Base-by-base conservation (phyloP, 2,797 vertebrate species). In the Staurois parvus region DNA sequence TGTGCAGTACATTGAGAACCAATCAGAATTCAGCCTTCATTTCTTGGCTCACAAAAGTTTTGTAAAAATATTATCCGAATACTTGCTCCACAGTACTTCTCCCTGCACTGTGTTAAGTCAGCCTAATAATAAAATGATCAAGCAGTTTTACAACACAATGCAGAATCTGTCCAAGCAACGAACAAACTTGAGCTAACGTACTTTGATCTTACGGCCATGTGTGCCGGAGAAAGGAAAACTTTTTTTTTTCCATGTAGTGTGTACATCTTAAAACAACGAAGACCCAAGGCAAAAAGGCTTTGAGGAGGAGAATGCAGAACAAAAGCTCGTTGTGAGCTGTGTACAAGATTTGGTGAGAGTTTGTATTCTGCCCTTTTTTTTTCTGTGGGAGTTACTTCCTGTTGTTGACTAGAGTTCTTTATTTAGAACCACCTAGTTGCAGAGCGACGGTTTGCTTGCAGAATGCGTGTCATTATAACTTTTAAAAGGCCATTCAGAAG, bases 321-420 rank as follows among this genome's bases (percentile, higher is more conserved):
- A 96, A 95, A 96, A 95, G 94, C 89, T 93, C 83, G 93, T 95
- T 96, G 95, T 96, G 92, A 94, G 92, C 93, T 92, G 89, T 91
- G 93, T 93, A 91, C 88, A 83, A 92, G 94, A 93, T 93, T 92
- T 92, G 92, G 95, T 95, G 94, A 95, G 91, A 96, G 96, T 96
- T 96, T 96, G 95, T 95, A 96, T 96, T 96, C 96, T 96, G 96
- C 95, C 94, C 94, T 59, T 95, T 96, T 93, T 96, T 93, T 94
- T 96, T 96, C 96, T 97, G 96, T 96, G 96, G 97, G 96, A 98
- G 97, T 97, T 97, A 97, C 97, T 99, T 99, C 98, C 98, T 99
- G 98, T 99, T 99, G 97, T 98, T 98, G 97, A 97, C 97, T 96
- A 94, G 95, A 96, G 96, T 97, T 96, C 97, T 98, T 98, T 98